Evolutionary conservation across 2,113 vertebrate genomes (phyloP), one percentile per base, ranked within the genome.

Genomic region (Corythoichthys haematopterus): DNA sequence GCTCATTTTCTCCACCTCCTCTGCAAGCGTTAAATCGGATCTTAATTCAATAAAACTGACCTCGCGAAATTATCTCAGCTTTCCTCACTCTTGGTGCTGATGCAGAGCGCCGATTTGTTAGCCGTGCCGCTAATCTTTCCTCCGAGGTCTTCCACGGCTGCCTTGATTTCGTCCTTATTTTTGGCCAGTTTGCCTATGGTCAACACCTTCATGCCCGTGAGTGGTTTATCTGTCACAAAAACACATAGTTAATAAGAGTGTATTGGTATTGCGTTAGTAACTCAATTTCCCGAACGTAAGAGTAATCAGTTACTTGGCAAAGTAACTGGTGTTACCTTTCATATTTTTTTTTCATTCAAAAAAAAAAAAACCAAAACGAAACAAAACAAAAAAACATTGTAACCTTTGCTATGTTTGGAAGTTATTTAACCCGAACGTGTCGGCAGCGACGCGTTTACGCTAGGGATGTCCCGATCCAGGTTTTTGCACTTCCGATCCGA

Each of bases 1-100:
- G 70, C 63, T 93, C 94, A 98, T 95, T 80, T 98, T 99, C 74
- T 99, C 96, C 13, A 99, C 82, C 61, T 99, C 97, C 91, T 96
- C 97, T 99, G 92, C 68, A 4, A 37, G 36, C 36, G 5, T 16
- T 2, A 13, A 28, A 48, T 11, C 13, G 7, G 15, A 16, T n/a
- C 11, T 37, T 48, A 48, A 9, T 33, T 28, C 13, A 3, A 46
- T 13, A 64, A 64, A 14, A 14, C 46, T 2, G 20, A n/a, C 37
- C 1, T 3, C 6, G 14, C 4, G 20, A 13, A 20, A 2, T 4
- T 45, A 8, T 7, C 16, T 59, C 68, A 8, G 16, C 4, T 4
- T 62, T 16, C 81, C 96, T 94, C 69, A 99, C 97, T 98, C 80
- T 92, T 91, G 3, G 92, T 94, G 87, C 97, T 99, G 86, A 98